Conservation (phyloP, 2,113 vertebrate genomes). For the Neopipo cinnamomea region DNA sequence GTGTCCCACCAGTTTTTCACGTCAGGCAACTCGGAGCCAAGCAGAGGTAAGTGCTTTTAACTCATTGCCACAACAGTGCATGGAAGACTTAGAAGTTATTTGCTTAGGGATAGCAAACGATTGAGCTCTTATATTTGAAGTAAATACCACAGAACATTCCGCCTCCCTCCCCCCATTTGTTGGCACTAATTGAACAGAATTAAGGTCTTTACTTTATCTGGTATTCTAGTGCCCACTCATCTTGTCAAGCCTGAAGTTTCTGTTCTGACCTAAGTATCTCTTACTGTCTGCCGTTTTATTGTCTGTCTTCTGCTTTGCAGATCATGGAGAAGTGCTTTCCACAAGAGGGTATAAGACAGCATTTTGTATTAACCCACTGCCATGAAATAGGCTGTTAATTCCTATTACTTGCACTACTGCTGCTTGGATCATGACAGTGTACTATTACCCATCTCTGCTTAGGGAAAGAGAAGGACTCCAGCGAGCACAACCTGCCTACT, state of each 20-base stretch:
- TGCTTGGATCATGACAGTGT: not conserved
- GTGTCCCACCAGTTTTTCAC: not conserved
- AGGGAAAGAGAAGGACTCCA: not conserved
- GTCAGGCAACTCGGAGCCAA: accelerated
- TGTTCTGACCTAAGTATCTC: not conserved
- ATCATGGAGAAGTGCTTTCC: not conserved
- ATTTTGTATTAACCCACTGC: not conserved
- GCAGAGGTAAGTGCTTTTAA: not conserved
- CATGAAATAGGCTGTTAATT: not conserved
- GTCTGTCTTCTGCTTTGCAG: not conserved
- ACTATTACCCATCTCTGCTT: not conserved
- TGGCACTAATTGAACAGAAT: not conserved
- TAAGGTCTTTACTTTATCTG: not conserved
- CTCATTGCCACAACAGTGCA: not conserved
- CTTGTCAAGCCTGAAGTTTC: not conserved
- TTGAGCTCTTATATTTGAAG: not conserved
- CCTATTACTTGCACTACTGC: not conserved
- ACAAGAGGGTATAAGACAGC: not conserved
- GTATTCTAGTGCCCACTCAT: not conserved
- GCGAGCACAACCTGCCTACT: not conserved
- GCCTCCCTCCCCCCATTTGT: accelerated
- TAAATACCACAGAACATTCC: not conserved
- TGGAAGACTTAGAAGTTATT: not conserved
- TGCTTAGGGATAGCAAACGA: not conserved
- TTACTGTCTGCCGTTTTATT: not conserved